These are phyloP conservation scores for Catocala sponsa DNA, from an alignment of 2,888 invertebrate genomes.

Conservation along the genomic window DNA sequence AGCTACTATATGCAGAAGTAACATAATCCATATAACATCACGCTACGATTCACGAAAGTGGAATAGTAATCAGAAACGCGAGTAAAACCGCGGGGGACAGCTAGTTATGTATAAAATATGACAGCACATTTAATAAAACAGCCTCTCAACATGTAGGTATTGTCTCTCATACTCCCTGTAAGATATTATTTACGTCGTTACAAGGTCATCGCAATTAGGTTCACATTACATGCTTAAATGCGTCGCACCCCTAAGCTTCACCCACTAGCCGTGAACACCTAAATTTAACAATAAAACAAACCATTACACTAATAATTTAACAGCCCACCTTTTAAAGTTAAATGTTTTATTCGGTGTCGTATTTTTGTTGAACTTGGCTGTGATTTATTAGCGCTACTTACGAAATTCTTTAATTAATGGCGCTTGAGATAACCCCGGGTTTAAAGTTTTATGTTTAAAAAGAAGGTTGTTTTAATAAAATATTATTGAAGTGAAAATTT, in stretches of 20 bases:
- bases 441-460: background rate
- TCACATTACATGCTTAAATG: slow-evolving; percentile 35
- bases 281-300: background rate
- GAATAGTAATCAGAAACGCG: no score
- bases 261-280: slow-evolving; percentile 3
- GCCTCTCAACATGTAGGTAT: no score
- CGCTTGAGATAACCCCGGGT: background rate
- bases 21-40: no score
- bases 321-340: background rate
- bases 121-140: no score
- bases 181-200: background rate
- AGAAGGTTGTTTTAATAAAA: background rate
- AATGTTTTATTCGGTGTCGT: background rate
- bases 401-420: slow-evolving; percentile 18
- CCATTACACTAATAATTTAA: no score
- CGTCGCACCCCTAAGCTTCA: slow-evolving; percentile 21
- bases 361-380: slow-evolving; percentile 1
- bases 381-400: slow-evolving; percentile 1
- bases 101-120: no score
- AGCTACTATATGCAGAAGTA: no score
- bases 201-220: slow-evolving; percentile 41
- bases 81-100: no score
- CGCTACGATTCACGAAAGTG: no score
- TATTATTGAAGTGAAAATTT: no score
- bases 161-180: no score